Evolutionary conservation across 1,140 invertebrate species (phyloP).

Genomic region (Adoxophyes honmai): DNA sequence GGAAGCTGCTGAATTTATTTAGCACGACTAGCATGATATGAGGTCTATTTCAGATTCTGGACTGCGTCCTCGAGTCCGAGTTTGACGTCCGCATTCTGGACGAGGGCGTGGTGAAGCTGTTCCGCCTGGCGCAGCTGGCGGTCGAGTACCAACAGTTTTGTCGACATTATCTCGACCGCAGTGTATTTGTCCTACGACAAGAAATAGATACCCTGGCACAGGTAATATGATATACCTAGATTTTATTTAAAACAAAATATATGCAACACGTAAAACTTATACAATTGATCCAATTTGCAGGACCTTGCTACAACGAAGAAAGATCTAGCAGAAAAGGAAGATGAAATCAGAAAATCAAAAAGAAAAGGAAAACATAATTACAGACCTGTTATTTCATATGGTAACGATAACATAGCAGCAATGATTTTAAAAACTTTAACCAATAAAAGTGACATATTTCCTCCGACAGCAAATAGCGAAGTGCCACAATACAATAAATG

Average conservation of each 20-base stretch:
- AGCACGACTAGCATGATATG: too few relatives aligned
- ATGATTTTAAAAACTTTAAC: conserved; percentile 66
- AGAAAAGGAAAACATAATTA: conserved; percentile 50
- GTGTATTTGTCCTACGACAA: conserved; percentile 80
- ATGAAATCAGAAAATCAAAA: conserved; percentile 65
- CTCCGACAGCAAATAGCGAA: conserved; percentile 38
- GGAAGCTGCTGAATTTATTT: too few relatives aligned
- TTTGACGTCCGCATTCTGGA: conserved; percentile 82
- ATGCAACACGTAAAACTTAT: background rate
- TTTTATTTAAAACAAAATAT: background rate
- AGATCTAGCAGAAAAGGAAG: conserved; percentile 61
- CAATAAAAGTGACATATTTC: conserved; percentile 52
- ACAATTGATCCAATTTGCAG: conserved; percentile 30
- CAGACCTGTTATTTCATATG: conserved; percentile 48
- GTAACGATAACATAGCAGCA: conserved; percentile 65
- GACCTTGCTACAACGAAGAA: conserved; percentile 61
- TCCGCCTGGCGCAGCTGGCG: conserved; percentile 82
- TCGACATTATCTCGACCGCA: conserved; percentile 82
- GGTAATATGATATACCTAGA: conserved; percentile 40
- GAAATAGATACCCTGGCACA: conserved; percentile 78
- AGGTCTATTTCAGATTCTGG: conserved; percentile 69
- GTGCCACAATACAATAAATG: conserved; percentile 73
- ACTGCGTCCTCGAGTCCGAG: conserved; percentile 80
- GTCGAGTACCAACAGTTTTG: conserved; percentile 85
- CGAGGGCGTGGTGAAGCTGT: conserved; percentile 82